Percentiles rank a stretch among this genome's conserved stretches.
phyloP scores from a whole-genome alignment of 2,113 vertebrate genomes.

The Zootoca vivipara region DNA sequence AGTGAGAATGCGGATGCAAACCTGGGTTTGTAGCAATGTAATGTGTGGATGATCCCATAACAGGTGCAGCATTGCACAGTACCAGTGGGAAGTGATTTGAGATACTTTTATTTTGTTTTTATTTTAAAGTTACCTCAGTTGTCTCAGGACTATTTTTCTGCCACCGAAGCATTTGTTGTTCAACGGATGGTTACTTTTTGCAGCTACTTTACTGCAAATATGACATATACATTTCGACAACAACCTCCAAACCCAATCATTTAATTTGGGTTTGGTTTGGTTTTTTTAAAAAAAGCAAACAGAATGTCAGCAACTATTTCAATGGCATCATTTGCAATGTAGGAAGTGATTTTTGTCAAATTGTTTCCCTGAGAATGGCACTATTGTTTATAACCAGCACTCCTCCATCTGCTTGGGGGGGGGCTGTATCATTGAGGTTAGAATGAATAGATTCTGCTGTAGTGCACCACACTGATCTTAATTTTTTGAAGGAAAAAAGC shows the following conservation, averaged over 20 bases:
- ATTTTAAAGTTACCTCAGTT: background rate
- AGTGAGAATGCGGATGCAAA: background rate
- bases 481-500: conserved; percentile 17
- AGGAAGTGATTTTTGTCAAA: conserved; percentile 14
- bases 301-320: conserved; percentile 9
- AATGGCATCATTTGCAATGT: conserved; percentile 16
- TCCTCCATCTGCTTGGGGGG: background rate
- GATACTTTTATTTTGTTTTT: no score
- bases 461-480: conserved; percentile 7
- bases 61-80: background rate
- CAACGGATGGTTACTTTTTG: background rate
- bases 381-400: conserved; percentile 28
- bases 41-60: background rate
- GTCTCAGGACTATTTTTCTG: background rate
- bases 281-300: background rate
- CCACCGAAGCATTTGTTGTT: background rate
- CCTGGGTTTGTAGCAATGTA: background rate
- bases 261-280: background rate
- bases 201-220: background rate
- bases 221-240: background rate
- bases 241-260: background rate
- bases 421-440: background rate
- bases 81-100: no score
- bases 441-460: conserved; percentile 34
- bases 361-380: conserved; percentile 27